Percentiles rank a stretch among this genome's conserved stretches.
phyloP scores from a whole-genome alignment of 2,888 invertebrate genomes.

The Furcula furcula region DNA sequence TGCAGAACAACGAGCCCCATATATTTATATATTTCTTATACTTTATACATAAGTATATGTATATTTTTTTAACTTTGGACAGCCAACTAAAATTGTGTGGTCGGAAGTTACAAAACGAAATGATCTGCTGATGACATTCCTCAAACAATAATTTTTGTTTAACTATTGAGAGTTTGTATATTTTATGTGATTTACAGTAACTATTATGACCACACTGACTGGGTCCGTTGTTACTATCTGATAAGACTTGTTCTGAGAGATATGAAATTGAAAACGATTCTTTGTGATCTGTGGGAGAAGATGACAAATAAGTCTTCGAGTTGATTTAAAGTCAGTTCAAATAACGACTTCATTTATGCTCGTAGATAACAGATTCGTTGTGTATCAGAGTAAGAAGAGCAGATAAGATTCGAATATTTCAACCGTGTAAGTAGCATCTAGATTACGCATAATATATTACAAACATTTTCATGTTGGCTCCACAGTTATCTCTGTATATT shows the following conservation, averaged over 20 bases:
- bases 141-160: no score
- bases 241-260: constrained; percentile 13
- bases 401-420: constrained; percentile 4
- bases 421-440: background rate
- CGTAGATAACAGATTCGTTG: constrained; percentile 25
- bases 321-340: constrained; percentile 14
- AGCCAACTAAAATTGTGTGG: no score
- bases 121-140: no score
- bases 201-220: constrained; percentile 7
- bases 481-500: background rate
- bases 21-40: no score
- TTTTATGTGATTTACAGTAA: constrained; percentile 22
- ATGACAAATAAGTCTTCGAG: constrained; percentile 11
- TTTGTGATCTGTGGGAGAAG: constrained; percentile 34
- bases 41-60: no score
- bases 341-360: constrained; percentile 11
- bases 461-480: no score
- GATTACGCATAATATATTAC: background rate
- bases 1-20: no score
- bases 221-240: constrained; percentile 21
- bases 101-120: no score
- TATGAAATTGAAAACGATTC: constrained; percentile 24
- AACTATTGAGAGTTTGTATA: constrained; percentile 13
- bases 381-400: constrained; percentile 8
- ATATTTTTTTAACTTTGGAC: no score